A percentile compares a stretch with the other conserved stretches of the same genome.
phyloP scores from a whole-genome alignment of 2,797 vertebrate genomes.

The Amblyopsis hoosieri region DNA sequence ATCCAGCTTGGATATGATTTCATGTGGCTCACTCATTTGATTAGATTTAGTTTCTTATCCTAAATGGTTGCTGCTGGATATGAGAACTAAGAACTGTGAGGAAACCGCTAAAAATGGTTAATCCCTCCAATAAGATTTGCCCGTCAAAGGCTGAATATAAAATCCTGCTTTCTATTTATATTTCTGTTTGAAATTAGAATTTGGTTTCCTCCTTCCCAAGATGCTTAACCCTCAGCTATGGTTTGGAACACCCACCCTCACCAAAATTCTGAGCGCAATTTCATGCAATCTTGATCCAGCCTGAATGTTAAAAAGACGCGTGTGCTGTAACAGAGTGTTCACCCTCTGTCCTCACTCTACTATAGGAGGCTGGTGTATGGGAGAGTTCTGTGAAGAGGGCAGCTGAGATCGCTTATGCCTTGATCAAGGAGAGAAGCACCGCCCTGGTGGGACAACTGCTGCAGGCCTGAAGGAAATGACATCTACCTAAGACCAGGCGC shows the following conservation, averaged over 20 bases:
- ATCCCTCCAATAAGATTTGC: neutral
- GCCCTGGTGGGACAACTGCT: slow-evolving; percentile 77
- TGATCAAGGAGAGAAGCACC: slow-evolving; percentile 73
- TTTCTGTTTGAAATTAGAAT: too few species aligned
- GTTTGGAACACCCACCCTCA: too few species aligned
- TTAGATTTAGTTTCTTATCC: slow-evolving; percentile 15
- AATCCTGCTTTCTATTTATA: too few species aligned
- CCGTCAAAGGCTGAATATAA: too few species aligned
- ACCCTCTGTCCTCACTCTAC: neutral
- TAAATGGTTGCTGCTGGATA: slow-evolving; percentile 12
- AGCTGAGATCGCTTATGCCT: slow-evolving; percentile 60
- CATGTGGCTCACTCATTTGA: slow-evolving; percentile 19
- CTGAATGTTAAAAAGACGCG: neutral
- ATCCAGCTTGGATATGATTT: slow-evolving; percentile 19
- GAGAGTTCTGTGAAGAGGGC: slow-evolving; percentile 62
- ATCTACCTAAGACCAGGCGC: neutral
- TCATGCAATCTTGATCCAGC: neutral
- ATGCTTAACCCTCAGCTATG: too few species aligned
- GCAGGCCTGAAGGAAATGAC: slow-evolving; percentile 60
- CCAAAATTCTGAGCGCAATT: neutral
- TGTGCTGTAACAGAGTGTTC: slow-evolving; percentile 4
- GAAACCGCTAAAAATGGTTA: neutral
- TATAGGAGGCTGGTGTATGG: slow-evolving; percentile 66
- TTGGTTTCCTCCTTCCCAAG: too few species aligned
- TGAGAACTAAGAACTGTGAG: too few species aligned